These are phyloP conservation scores for Dromococcyx pavoninus DNA, from an alignment of 2,797 vertebrate genomes.

Conservation along the genomic window DNA sequence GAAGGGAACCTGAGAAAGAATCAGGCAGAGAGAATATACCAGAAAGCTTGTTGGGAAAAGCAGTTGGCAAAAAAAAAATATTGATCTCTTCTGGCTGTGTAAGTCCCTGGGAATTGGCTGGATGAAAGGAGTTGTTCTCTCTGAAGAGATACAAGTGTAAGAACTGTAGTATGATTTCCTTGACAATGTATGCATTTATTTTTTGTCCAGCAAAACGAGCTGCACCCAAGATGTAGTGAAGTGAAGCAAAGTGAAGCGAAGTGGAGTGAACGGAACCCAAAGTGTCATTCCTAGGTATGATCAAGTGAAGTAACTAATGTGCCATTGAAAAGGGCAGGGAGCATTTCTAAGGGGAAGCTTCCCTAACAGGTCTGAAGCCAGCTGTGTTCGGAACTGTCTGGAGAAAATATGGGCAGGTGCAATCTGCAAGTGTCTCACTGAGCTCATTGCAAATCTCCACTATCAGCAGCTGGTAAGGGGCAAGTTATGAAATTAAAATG, in stretches of 20 bases:
- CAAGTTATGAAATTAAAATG: background rate
- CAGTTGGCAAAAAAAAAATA: background rate
- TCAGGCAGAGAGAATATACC: background rate
- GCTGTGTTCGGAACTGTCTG: background rate
- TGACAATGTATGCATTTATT: background rate
- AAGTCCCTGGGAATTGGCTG: background rate
- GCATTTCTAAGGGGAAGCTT: accelerated
- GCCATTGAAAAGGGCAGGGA: background rate
- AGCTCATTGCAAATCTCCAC: background rate
- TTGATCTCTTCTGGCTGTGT: background rate
- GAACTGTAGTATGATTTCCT: background rate
- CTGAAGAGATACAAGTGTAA: background rate
- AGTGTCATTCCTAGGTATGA: too few relatives aligned
- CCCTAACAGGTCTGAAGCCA: background rate
- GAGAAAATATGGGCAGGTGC: background rate
- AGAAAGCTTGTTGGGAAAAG: background rate
- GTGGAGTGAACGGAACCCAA: too few relatives aligned
- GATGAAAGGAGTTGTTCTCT: background rate
- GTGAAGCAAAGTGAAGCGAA: background rate
- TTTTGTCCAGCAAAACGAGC: background rate
- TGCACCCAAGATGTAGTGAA: background rate
- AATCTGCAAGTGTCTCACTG: background rate
- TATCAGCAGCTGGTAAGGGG: background rate
- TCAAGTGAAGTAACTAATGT: background rate
- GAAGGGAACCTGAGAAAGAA: background rate